Percentiles rank a stretch among this genome's conserved stretches.
Conservation (phyloP, 2,113 vertebrate genomes). For the Eurypyga helias region DNA sequence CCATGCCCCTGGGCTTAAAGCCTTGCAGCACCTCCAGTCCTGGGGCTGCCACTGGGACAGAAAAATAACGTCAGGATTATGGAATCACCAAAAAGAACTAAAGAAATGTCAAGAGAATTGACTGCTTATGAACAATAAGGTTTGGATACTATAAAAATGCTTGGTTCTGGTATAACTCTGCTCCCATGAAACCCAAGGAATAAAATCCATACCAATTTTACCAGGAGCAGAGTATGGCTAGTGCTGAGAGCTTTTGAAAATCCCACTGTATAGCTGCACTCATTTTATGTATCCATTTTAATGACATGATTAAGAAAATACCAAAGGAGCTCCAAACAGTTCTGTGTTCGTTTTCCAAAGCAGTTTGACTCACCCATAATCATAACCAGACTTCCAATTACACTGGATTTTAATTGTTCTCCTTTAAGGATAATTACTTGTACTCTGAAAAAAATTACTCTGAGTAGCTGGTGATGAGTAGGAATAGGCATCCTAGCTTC, state of each 20-base stretch:
- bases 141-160: neutral
- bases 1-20: accelerated
- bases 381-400: constrained; percentile 60
- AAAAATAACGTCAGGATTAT: neutral
- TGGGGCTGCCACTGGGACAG: neutral
- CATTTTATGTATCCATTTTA: constrained; percentile 35
- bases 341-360: constrained; percentile 62
- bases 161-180: neutral
- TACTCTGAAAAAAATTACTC: constrained; percentile 34
- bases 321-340: constrained; percentile 51
- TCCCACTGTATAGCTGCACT: constrained; percentile 34
- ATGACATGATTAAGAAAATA: constrained; percentile 61
- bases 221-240: neutral
- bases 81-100: constrained; percentile 12
- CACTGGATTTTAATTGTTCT: constrained; percentile 38
- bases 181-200: neutral
- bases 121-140: neutral
- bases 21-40: neutral
- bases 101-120: neutral
- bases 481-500: constrained; percentile 11
- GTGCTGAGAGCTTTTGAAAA: constrained; percentile 50
- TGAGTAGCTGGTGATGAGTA: constrained; percentile 43
- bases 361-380: constrained; percentile 58
- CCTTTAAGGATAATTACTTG: constrained; percentile 54
- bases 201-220: neutral